A percentile compares a stretch with the other conserved stretches of the same genome.
Evolutionary conservation across 2,888 invertebrate genomes (phyloP).

Genomic region (Drosophila tripunctata): DNA sequence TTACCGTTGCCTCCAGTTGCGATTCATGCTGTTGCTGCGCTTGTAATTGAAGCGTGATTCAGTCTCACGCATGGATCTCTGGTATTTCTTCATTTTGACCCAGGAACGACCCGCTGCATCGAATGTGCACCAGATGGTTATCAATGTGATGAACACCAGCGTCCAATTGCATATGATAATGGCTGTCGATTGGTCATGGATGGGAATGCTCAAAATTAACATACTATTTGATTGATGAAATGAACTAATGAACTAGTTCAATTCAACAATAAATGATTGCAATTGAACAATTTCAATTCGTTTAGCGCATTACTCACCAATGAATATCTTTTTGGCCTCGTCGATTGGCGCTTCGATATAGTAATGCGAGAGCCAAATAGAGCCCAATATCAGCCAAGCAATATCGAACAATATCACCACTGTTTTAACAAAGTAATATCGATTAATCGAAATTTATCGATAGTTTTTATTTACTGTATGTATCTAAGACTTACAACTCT

Average conservation of each 20-base stretch:
- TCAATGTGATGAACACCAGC: slow-evolving; percentile 88
- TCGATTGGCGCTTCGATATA: slow-evolving; percentile 89
- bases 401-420: slow-evolving; percentile 90
- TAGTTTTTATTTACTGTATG: too few relatives aligned
- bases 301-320: slow-evolving; percentile 86
- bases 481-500: slow-evolving; percentile 87
- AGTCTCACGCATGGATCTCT: slow-evolving; percentile 91
- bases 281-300: background rate
- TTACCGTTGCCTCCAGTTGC: slow-evolving; percentile 93
- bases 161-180: slow-evolving; percentile 92
- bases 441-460: background rate
- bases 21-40: slow-evolving; percentile 90
- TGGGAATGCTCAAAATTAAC: background rate
- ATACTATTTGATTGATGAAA: background rate
- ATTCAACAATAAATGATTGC: background rate
- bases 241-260: background rate
- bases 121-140: slow-evolving; percentile 94
- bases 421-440: slow-evolving; percentile 82
- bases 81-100: slow-evolving; percentile 95
- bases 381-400: slow-evolving; percentile 89
- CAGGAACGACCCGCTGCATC: slow-evolving; percentile 94
- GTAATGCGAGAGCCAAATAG: slow-evolving; percentile 89
- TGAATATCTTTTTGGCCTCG: slow-evolving; percentile 89
- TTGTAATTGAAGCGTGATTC: slow-evolving; percentile 91
- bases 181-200: slow-evolving; percentile 84